Evolutionary conservation across 1,140 invertebrate species (phyloP).

Genomic region (Neocloeon triangulifer): DNA sequence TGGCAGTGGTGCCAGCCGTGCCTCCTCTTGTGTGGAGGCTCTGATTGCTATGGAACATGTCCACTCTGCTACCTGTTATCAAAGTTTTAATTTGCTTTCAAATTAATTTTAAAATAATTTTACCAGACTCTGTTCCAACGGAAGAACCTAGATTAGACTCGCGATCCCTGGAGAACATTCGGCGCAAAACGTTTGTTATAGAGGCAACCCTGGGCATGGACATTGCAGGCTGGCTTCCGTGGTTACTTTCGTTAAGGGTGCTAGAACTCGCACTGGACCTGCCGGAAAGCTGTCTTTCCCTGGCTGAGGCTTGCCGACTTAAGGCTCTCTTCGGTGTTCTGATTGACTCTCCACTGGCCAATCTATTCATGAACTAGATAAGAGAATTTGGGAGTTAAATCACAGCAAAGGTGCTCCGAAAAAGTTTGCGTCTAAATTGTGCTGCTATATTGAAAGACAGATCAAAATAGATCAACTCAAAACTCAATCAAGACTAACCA

Average conservation of each 20-base stretch:
- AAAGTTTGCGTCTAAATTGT: no score
- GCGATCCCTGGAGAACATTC: slow-evolving; percentile 43
- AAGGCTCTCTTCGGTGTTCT: slow-evolving; percentile 9
- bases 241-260: slow-evolving; percentile 13
- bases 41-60: slow-evolving; percentile 1
- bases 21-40: slow-evolving; percentile 6
- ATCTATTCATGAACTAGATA: slow-evolving; percentile 10
- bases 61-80: neutral
- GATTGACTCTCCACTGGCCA: slow-evolving; percentile 10
- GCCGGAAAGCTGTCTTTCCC: slow-evolving; percentile 11
- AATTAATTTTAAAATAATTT: neutral
- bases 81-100: neutral
- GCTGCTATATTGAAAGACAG: no score
- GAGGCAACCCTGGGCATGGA: slow-evolving; percentile 43
- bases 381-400: slow-evolving; percentile 1
- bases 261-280: slow-evolving; percentile 21
- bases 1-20: slow-evolving; percentile 1
- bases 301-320: slow-evolving; percentile 9
- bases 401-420: no score
- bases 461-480: no score
- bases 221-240: no score
- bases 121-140: no score
- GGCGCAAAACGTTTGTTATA: slow-evolving; percentile 47
- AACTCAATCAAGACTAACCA: no score
- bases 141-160: slow-evolving; percentile 1